Evolutionary conservation across 2,888 invertebrate species (phyloP).

Genomic region (Dorcus hopei): DNA sequence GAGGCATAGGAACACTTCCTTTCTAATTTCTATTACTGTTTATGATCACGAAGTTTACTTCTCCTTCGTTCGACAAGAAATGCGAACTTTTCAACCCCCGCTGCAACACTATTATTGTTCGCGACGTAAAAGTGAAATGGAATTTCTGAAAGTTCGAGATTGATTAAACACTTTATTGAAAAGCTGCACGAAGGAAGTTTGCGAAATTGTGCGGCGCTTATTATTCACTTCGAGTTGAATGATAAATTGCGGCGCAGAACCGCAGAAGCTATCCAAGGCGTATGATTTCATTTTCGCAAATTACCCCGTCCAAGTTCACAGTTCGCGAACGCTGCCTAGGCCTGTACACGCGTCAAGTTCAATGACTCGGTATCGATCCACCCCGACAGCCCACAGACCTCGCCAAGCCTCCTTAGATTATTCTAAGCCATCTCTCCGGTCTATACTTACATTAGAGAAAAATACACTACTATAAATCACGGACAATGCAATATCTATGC

Average conservation of each 20-base stretch:
- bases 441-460: slow-evolving; percentile 25
- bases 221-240: too few species aligned
- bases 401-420: slow-evolving; percentile 30
- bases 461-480: slow-evolving; percentile 21
- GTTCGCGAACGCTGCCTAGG: background rate
- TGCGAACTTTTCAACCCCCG: too few species aligned
- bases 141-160: too few species aligned
- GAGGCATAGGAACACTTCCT: too few species aligned
- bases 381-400: slow-evolving; percentile 36
- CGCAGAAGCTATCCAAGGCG: background rate
- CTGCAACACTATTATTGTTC: too few species aligned
- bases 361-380: slow-evolving; percentile 35
- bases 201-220: too few species aligned
- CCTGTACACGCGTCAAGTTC: slow-evolving; percentile 36
- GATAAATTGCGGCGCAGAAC: background rate
- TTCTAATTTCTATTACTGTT: too few species aligned
- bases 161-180: too few species aligned
- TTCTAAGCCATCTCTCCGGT: slow-evolving; percentile 18
- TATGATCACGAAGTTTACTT: too few species aligned
- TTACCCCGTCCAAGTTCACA: background rate
- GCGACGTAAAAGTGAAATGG: too few species aligned
- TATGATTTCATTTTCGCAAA: background rate
- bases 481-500: slow-evolving; percentile 13
- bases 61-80: too few species aligned
- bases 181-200: too few species aligned